Evolutionary conservation across 53 echinoderm and acorn worm species (phyloP), one percentile per base, ranked within the genome.

Genomic region (Holothuria scabra): DNA sequence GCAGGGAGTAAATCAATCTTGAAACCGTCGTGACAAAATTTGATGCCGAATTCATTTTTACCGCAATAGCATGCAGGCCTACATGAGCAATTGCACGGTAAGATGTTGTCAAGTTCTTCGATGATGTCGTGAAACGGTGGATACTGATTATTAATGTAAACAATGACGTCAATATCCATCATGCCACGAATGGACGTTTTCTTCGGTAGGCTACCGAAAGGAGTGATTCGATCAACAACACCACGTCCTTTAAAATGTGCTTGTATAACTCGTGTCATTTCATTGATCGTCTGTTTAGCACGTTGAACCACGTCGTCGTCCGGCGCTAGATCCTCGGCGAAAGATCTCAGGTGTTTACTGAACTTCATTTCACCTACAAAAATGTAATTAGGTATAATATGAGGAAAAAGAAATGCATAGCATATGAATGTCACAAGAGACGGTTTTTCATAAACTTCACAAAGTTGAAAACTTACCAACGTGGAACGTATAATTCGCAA

Each of bases 191-290:
- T 28, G 20, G 76, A 76, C 12, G 76, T 76, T 25, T 76, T 76
- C 46, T 76, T 76, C 20, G 28, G 29, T 30, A 55, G 26, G 29
- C 76, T 76, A 26, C 76, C 76, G 12, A 76, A 56, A 26, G 76
- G 76, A 28, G 49, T 38, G 13, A 76, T 76, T 30, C 76, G 76
- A 28, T 76, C 76, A 56, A 76, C 46, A 29, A 56, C 48, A 56
- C 48, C 48, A 1, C 41, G 52, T 19, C 56, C 76, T 22, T 28
- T 26, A 3, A 38, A 56, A 24, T 76, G 22, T 28, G 8, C 49
- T 7, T 52, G 28, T 19, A 76, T 13, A 29, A 52, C 56, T 24
- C 55, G 49, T 10, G 48, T 8, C 22, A 76, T 76, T 13, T 28
- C 14, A 21, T 49, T 18, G 23, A 38, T 23, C 49, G 55, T 28